Conservation (phyloP, 1,140 invertebrate species). For the Delia radicum region DNA sequence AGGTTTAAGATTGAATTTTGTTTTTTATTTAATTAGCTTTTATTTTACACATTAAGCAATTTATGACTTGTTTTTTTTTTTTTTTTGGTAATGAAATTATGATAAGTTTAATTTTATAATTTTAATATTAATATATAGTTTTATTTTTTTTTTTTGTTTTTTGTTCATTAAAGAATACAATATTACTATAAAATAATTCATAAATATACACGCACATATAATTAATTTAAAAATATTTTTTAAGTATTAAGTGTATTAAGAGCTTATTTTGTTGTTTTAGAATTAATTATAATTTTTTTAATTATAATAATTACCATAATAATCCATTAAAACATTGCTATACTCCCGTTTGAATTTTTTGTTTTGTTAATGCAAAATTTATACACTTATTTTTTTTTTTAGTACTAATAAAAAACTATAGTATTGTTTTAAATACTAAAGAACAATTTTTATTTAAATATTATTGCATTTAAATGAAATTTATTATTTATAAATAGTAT, state of each 20-base stretch:
- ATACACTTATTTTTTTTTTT: not conserved
- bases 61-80: conserved; percentile 13
- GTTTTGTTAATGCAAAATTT: not conserved
- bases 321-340: conserved; percentile 5
- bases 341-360: not conserved
- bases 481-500: not conserved
- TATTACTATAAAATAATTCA: conserved; percentile 20
- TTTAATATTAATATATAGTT: not conserved
- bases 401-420: not conserved
- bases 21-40: conserved; percentile 6
- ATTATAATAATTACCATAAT: not conserved
- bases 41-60: conserved; percentile 24
- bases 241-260: not conserved
- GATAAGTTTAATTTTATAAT: not conserved
- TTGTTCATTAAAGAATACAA: not conserved
- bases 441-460: not conserved
- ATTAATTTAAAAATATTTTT: conserved; percentile 25
- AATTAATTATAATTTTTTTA: conserved; percentile 6
- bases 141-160: not conserved
- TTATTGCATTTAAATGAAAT: not conserved
- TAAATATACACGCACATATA: conserved; percentile 22
- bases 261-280: not conserved
- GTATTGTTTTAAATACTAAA: not conserved
- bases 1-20: conserved; percentile 1
- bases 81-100: conserved; percentile 24